A percentile compares a stretch with the other conserved stretches of the same genome.
phyloP scores from a whole-genome alignment of 2,113 vertebrate species.

The Nansenia antarctica region DNA sequence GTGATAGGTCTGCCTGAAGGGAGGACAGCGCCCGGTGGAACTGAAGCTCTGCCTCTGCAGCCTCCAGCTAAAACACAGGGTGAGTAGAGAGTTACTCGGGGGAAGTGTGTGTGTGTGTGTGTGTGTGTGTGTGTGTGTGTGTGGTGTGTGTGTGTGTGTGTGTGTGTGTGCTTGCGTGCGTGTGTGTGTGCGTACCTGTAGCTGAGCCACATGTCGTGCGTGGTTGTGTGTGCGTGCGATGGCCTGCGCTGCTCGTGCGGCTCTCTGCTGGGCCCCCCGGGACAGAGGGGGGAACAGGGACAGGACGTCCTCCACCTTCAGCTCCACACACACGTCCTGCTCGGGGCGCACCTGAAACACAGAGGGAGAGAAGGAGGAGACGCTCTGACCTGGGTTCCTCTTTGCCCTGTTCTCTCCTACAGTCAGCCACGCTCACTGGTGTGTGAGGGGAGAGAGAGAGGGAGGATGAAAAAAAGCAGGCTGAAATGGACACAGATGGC shows the following conservation, averaged over 20 bases:
- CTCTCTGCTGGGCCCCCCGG: not conserved
- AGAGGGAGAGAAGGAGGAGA: not conserved
- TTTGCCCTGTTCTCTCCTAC: not conserved
- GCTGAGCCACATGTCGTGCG: not conserved
- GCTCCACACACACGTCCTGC: not conserved
- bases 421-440: not conserved
- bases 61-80: conserved; percentile 33
- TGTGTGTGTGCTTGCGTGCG: not conserved
- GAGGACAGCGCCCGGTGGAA: conserved; percentile 59
- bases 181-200: not conserved
- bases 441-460: not conserved
- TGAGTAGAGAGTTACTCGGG: not conserved
- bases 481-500: conserved; percentile 66
- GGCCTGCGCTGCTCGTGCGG: not conserved
- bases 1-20: conserved; percentile 51
- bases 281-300: not conserved
- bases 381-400: not conserved
- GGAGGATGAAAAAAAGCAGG: not conserved
- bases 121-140: not conserved
- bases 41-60: conserved; percentile 55
- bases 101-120: not conserved
- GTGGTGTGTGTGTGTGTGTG: not conserved
- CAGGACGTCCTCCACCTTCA: conserved; percentile 7
- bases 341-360: not conserved
- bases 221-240: not conserved